These are phyloP conservation scores for Fistularia commersonii DNA, from an alignment of 2,797 vertebrate genomes.

Conservation along the genomic window DNA sequence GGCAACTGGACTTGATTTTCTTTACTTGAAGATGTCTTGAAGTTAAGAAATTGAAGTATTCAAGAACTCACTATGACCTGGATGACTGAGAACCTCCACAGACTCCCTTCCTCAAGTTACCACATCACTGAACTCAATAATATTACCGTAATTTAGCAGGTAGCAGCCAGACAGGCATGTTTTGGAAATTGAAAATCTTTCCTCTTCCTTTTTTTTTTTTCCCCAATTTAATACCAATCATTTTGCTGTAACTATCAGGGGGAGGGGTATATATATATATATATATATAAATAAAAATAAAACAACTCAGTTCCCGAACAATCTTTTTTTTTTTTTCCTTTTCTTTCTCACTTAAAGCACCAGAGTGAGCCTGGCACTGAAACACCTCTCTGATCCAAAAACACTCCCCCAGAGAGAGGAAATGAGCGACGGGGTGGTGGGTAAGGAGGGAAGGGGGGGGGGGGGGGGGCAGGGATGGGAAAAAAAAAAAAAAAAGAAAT, in stretches of 20 bases:
- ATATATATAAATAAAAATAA: too few relatives aligned
- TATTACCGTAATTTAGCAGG: slow-evolving; percentile 22
- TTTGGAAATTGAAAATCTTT: slow-evolving; percentile 21
- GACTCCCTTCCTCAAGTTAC: slow-evolving; percentile 25
- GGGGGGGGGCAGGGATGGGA: neutral
- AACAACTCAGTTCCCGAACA: slow-evolving; percentile 42
- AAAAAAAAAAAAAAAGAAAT: slow-evolving; percentile 1
- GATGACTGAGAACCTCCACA: too few relatives aligned
- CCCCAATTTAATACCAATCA: slow-evolving; percentile 5
- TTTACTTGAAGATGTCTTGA: too few relatives aligned
- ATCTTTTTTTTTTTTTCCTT: slow-evolving; percentile 64
- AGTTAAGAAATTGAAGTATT: too few relatives aligned
- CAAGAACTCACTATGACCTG: too few relatives aligned
- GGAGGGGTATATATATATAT: too few relatives aligned
- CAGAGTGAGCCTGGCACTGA: slow-evolving; percentile 53
- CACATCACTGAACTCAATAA: slow-evolving; percentile 42
- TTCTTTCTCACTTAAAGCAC: too few relatives aligned
- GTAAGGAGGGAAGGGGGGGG: slow-evolving; percentile 12
- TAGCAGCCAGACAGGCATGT: slow-evolving; percentile 12
- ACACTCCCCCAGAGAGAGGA: slow-evolving; percentile 52
- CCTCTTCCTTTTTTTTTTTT: slow-evolving; percentile 33
- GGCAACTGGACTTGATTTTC: too few relatives aligned
- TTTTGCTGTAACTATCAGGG: too few relatives aligned
- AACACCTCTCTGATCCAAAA: slow-evolving; percentile 57
- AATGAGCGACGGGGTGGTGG: slow-evolving; percentile 29